Percentiles rank a stretch among this genome's conserved stretches.
phyloP scores from a whole-genome alignment of 1,140 invertebrate genomes.

The Harlomillsia oculata region DNA sequence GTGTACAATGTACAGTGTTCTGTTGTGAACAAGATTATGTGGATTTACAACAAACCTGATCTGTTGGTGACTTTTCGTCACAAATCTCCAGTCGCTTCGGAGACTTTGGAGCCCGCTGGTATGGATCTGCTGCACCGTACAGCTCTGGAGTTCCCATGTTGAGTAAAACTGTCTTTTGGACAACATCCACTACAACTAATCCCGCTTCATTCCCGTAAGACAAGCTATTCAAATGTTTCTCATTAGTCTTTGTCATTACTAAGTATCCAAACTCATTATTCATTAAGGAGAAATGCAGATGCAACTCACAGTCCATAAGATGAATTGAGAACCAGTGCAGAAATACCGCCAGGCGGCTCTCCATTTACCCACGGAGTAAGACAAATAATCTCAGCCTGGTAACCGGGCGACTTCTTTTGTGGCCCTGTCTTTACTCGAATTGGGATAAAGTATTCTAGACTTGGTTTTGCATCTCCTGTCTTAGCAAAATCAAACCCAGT shows the following conservation, averaged over 20 bases:
- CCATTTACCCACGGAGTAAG: slow-evolving; percentile 71
- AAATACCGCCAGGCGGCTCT: slow-evolving; percentile 69
- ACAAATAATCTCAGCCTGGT: slow-evolving; percentile 91
- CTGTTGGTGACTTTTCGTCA: slow-evolving; percentile 46
- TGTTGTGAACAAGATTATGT: too few relatives aligned
- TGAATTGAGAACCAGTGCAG: slow-evolving; percentile 84
- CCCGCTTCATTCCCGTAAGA: slow-evolving; percentile 93
- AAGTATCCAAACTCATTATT: too few relatives aligned
- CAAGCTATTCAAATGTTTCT: slow-evolving; percentile 54
- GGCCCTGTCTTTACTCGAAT: slow-evolving; percentile 64
- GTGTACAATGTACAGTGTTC: neutral
- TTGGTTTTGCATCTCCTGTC: slow-evolving; percentile 19
- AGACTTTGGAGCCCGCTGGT: slow-evolving; percentile 70
- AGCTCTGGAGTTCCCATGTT: slow-evolving; percentile 52
- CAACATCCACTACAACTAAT: slow-evolving; percentile 84
- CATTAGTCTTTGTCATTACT: neutral
- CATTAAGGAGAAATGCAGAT: too few relatives aligned
- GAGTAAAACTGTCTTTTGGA: slow-evolving; percentile 66
- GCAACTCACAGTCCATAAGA: slow-evolving; percentile 76
- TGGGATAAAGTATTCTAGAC: slow-evolving; percentile 44
- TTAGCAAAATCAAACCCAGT: slow-evolving; percentile 32
- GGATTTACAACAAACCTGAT: slow-evolving; percentile 40
- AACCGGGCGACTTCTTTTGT: slow-evolving; percentile 74
- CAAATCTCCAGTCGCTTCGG: slow-evolving; percentile 51
- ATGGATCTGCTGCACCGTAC: slow-evolving; percentile 78